Base-by-base conservation (phyloP, 2,797 vertebrate genomes). In the Glyptemys insculpta region DNA sequence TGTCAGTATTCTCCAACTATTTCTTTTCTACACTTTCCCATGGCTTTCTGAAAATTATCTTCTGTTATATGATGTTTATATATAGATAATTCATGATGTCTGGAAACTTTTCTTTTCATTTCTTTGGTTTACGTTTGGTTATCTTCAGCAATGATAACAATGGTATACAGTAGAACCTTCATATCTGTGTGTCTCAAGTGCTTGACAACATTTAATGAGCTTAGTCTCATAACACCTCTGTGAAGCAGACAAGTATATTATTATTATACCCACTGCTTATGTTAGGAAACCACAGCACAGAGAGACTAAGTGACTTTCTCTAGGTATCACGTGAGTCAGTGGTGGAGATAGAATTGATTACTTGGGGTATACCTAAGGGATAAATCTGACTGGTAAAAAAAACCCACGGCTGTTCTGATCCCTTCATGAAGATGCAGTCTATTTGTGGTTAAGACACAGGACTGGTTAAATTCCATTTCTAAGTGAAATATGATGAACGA, bases 1-100 rank as follows among this genome's bases (percentile, higher is more conserved):
- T 86, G 5, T 54, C 41, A 27, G 25, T 44, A 27, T 44, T 47
- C 25, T 76, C 37, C 68, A 50, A 62, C 37, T 41, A 47, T 59
- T 79, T 91, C 6, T 8, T 34, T 92, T 41, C 29, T 88, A 31
- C 1, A 1, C 3, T 56, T 84, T 92, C 12, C 76, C 50, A 37
- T 9, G 50, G 23, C 79, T 96, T 95, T 89, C 81, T 89, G 84
- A 59, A 81, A 95, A 76, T 76, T 76, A 12, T 89, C 2, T 37
- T 79, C 68, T 72, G 1, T 0, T 56, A 37, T 68, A 18, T 44
- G 19, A 21, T 4, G 5, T 23, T 44, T 76, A 25, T 68, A 29
- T 47, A 85, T 12, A 6, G 80, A 29, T 72, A 92, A 86, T 41
- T 89, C 29, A 49, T 6, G 19, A 29, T 72, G 54, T 95, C 34